Evolutionary conservation across 2,113 vertebrate genomes (phyloP), one percentile per base, ranked within the genome.

Genomic region (Crotalus horridus): DNA sequence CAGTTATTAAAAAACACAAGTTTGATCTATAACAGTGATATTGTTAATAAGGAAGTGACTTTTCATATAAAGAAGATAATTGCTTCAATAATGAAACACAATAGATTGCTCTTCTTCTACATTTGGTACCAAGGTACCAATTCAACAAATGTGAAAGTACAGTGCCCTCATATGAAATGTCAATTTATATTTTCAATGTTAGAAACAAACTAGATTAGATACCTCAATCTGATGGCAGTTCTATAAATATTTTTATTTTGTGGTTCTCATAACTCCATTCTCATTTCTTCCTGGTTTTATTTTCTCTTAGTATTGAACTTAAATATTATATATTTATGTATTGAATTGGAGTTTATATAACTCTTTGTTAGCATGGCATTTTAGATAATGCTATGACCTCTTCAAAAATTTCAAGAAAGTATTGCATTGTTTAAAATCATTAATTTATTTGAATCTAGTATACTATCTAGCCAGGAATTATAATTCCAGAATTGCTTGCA

Each of bases 1-100:
- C 94, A 96, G 92, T 94, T 97, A 96, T 61, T 81, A 92, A 24
- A 92, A 13, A 94, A 95, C 91, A 95, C 95, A 95, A 92, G 93
- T 81, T 15, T 17, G 53, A 88, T 46, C 87, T 88, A 94, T 93
- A 88, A 55, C 23, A 85, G 29, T 74, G 9, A 3, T 92, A 92
- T 85, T 90, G 81, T 33, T 59, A 48, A 85, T 81, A 93, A 48
- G 46, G 92, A 91, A 93, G 90, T 88, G 56, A 53, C 58, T 89
- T 46, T 56, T 91, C 5, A 11, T 85, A 88, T 58, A 94, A 93
- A 56, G 15, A 89, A 64, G 92, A 15, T 51, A 61, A 48, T 88
- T 89, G 12, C 29, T 89, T 48, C 39, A 58, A 43, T 92, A 55
- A 61, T 24, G 89, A 85, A 58, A 51, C 6, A 15, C 43, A 24